Evolutionary conservation across 1,140 invertebrate genomes (phyloP), one percentile per base, ranked within the genome.

Genomic region (Mactra quadrangularis): DNA sequence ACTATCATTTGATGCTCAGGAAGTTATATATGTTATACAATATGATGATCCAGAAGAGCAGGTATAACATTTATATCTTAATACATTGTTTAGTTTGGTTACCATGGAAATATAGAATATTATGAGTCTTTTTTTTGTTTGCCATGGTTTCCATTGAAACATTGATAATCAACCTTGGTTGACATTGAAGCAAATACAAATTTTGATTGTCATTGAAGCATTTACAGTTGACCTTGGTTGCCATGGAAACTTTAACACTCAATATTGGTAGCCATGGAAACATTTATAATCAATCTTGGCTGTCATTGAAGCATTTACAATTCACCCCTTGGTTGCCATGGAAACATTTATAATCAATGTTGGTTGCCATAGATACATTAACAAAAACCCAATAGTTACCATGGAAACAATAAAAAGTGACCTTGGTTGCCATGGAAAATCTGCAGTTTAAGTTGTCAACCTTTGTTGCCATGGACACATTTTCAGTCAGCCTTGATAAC

Each of bases 1-100:
- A 41, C n/a, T 82, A 22, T 38, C 57, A 17, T 82, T 82, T 31
- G 70, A 74, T 22, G n/a, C 70, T 29, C 29, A 64, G 3, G 79
- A 82, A 27, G 41, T 82, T 47, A 74, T 82, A 50, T 82, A 82
- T 55, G 79, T 82, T 3, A 25, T 64, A 0, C 19, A 66, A 3
- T 82, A 74, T 62, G 79, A 82, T n/a, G 79, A 82, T 22, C 79
- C 79, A 6, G 79, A 82, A 17, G 79, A 82, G 55, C 79, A 82
- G 79, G 79, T 74, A 27, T 11, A 45, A n/a, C n/a, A n/a, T n/a
- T 27, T 41, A 38, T 27, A 19, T 41, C 57, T 13, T 60, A 41
- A 59, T 60, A 35, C 52, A n/a, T 29, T 25, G 1, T 45, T 31
- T 22, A 57, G 27, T 52, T 41, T 64, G 19, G 22, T 53, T 38